Evolutionary conservation across 2,888 invertebrate genomes (phyloP).

Genomic region (Reticulitermes lucifugus): DNA sequence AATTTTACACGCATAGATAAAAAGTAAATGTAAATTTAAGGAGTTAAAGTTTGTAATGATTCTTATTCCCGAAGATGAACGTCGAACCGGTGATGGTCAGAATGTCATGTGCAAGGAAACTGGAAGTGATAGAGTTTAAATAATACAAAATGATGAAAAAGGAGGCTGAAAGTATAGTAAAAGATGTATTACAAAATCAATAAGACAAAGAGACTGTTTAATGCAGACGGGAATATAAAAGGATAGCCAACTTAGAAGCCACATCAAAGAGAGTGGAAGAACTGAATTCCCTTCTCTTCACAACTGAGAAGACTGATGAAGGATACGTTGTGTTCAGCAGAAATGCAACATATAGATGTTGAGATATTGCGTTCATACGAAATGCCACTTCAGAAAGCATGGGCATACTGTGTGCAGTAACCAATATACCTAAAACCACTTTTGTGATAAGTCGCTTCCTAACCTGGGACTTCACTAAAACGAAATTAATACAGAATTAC

Average conservation of each 20-base stretch:
- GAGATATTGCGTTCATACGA: no score
- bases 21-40: not conserved
- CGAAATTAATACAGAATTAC: no score
- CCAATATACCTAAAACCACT: no score
- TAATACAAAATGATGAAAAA: not conserved
- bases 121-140: not conserved
- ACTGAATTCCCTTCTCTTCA: no score
- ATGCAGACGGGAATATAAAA: slow-evolving; percentile 5
- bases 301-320: not conserved
- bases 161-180: not conserved
- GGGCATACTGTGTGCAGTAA: no score
- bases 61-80: not conserved
- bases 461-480: no score
- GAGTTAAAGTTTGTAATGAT: no score
- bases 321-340: not conserved
- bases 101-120: not conserved
- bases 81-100: not conserved
- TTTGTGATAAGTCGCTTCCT: no score
- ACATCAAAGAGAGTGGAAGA: slow-evolving; percentile 27
- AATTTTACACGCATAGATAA: no score
- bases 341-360: no score
- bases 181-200: slow-evolving; percentile 16
- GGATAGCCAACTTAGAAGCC: slow-evolving; percentile 19
- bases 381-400: no score
- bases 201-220: slow-evolving; percentile 31